phyloP scores from a whole-genome alignment of 2,888 invertebrate species.

The Caenorhabditis drosophilae region DNA sequence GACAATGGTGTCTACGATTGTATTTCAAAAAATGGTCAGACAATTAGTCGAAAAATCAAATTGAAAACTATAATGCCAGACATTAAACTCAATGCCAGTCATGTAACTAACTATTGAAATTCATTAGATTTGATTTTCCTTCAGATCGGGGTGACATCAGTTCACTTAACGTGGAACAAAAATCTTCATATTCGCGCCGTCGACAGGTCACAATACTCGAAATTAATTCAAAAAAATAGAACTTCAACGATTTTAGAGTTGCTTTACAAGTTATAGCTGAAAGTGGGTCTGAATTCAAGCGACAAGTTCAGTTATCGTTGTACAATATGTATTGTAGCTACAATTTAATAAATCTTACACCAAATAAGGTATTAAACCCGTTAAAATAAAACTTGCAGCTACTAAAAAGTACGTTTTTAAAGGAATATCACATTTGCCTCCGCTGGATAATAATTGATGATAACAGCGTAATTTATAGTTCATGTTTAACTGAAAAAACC shows the following conservation, averaged over 20 bases:
- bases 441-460: constrained; percentile 33
- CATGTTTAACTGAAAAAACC: constrained; percentile 24
- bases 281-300: constrained; percentile 23
- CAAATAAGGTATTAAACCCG: constrained; percentile 20
- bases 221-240: too few relatives aligned
- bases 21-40: constrained; percentile 15
- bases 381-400: not conserved
- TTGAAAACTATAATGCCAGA: constrained; percentile 25
- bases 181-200: constrained; percentile 37
- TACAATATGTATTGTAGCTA: constrained; percentile 43
- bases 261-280: constrained; percentile 30
- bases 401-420: not conserved
- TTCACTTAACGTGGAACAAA: constrained; percentile 42
- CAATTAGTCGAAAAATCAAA: constrained; percentile 22
- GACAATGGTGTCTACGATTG: constrained; percentile 41
- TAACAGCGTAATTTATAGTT: constrained; percentile 25
- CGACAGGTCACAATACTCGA: too few relatives aligned
- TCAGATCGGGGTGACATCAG: constrained; percentile 30
- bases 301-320: constrained; percentile 39
- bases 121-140: too few relatives aligned
- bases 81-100: constrained; percentile 23
- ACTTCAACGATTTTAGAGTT: too few relatives aligned
- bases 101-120: too few relatives aligned
- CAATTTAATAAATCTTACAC: constrained; percentile 37
- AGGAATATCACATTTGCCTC: constrained; percentile 26